These are phyloP conservation scores for Tringa solitaria DNA, from an alignment of 2,113 vertebrate species.

Conservation along the genomic window DNA sequence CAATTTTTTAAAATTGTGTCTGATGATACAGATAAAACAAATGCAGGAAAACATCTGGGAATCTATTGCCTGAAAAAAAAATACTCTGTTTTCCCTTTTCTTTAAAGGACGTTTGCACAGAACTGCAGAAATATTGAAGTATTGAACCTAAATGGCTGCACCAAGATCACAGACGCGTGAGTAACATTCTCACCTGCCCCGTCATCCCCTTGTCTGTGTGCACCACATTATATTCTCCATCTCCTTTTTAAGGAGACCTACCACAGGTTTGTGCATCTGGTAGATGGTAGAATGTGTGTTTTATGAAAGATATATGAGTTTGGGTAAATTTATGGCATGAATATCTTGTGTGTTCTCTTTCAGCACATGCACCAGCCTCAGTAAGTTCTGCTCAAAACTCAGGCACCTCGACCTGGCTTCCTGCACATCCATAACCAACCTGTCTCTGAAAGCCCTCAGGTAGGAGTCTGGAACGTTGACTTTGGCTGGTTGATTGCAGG, in stretches of 20 bases:
- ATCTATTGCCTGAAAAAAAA: neutral
- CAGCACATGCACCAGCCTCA: constrained; percentile 97
- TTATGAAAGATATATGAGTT: accelerated
- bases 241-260: neutral
- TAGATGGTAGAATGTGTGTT: neutral
- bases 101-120: constrained; percentile 90
- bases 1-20: accelerated
- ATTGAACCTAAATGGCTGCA: constrained; percentile 95
- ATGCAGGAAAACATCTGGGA: neutral
- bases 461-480: neutral
- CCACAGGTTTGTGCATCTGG: accelerated
- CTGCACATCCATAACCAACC: constrained; percentile 98
- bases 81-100: neutral
- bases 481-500: neutral
- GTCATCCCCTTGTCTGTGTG: accelerated
- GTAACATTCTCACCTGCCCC: neutral
- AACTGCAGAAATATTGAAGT: constrained; percentile 99
- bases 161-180: constrained; percentile 97
- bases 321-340: accelerated
- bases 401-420: constrained; percentile 95
- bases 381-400: constrained; percentile 98
- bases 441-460: constrained; percentile 98
- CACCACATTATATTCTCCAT: accelerated
- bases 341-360: neutral
- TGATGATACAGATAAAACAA: neutral